Conservation (phyloP, 1,140 invertebrate species). For the Brachionus sp. region DNA sequence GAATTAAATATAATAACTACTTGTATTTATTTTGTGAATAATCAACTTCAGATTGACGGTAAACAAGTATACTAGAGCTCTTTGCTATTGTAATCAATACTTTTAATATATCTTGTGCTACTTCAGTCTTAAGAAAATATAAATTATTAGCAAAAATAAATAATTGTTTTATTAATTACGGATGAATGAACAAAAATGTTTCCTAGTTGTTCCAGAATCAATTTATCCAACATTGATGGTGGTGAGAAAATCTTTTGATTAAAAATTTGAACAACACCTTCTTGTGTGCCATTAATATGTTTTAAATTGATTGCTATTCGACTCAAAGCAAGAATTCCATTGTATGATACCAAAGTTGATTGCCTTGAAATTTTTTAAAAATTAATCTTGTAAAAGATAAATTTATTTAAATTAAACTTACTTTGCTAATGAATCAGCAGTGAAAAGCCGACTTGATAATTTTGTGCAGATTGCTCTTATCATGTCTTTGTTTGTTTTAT, state of each 20-base stretch:
- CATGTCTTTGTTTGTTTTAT: conserved; percentile 80
- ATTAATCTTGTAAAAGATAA: too few relatives aligned
- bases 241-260: conserved; percentile 89
- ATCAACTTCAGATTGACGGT: conserved; percentile 70
- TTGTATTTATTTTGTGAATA: conserved; percentile 65
- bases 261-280: conserved; percentile 93
- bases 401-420: conserved; percentile 49
- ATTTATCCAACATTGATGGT: conserved; percentile 75
- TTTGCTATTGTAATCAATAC: conserved; percentile 93
- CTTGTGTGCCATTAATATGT: conserved; percentile 76
- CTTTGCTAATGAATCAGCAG: conserved; percentile 62
- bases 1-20: conserved; percentile 55
- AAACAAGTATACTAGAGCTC: conserved; percentile 68
- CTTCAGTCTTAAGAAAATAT: conserved; percentile 59
- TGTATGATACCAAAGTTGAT: conserved; percentile 82
- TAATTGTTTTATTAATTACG: conserved; percentile 51
- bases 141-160: not conserved
- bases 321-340: conserved; percentile 93
- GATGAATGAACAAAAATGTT: conserved; percentile 84
- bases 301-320: conserved; percentile 88
- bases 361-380: conserved; percentile 71
- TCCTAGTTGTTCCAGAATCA: conserved; percentile 93
- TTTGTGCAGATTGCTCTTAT: conserved; percentile 88
- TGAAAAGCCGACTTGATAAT: conserved; percentile 85
- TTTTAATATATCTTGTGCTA: conserved; percentile 92